Percentiles rank a stretch among this genome's conserved stretches.
Evolutionary conservation across 2,888 invertebrate species (phyloP).

Genomic region (Phortica magna): DNA sequence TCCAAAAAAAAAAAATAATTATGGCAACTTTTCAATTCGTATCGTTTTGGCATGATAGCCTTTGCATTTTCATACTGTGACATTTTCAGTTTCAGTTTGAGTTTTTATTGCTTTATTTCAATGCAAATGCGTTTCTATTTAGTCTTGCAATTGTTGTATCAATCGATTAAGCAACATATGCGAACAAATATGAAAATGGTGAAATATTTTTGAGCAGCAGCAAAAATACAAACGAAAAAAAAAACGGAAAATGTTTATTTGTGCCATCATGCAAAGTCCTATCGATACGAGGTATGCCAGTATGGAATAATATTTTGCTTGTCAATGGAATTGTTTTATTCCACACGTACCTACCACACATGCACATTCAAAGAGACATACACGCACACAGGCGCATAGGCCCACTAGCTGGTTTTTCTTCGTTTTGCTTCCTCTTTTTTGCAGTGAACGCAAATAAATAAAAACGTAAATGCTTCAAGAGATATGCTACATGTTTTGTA

Average conservation of each 20-base stretch:
- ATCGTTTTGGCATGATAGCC: background rate
- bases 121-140: background rate
- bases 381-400: background rate
- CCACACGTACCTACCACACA: background rate
- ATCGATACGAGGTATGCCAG: conserved; percentile 13
- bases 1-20: background rate
- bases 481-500: conserved; percentile 25
- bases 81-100: background rate
- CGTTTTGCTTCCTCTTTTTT: background rate
- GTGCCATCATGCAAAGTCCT: background rate
- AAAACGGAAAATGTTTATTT: conserved; percentile 14
- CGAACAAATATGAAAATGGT: background rate
- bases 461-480: conserved; percentile 1
- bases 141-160: background rate
- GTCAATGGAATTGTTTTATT: conserved; percentile 24
- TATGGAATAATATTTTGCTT: conserved; percentile 27
- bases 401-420: background rate
- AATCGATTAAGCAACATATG: conserved; percentile 16
- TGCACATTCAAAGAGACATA: background rate
- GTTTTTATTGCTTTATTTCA: background rate
- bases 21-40: background rate
- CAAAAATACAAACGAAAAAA: background rate
- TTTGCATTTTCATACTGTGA: background rate
- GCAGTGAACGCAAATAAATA: background rate
- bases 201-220: background rate